These are phyloP conservation scores for Esox masquinongy DNA, from an alignment of 2,797 vertebrate genomes.

Conservation along the genomic window DNA sequence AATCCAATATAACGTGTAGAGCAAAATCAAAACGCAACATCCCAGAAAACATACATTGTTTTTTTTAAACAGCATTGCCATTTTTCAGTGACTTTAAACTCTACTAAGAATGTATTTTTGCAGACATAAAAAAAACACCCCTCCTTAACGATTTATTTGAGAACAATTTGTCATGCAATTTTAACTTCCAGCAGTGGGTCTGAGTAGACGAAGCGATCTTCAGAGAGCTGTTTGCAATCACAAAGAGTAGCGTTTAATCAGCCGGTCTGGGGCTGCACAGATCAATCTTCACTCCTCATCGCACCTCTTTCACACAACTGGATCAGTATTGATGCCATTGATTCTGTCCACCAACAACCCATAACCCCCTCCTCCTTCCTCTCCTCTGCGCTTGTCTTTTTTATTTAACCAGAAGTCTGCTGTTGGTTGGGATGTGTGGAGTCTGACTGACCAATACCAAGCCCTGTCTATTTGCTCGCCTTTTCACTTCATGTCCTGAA, in stretches of 20 bases:
- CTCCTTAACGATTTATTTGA: conserved; percentile 59
- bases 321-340: conserved; percentile 68
- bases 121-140: conserved; percentile 58
- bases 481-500: background rate
- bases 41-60: background rate
- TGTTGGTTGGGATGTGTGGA: background rate
- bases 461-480: background rate
- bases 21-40: background rate
- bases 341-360: conserved; percentile 38
- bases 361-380: conserved; percentile 25
- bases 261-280: conserved; percentile 56
- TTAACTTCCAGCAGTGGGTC: conserved; percentile 57
- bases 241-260: conserved; percentile 73
- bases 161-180: conserved; percentile 68
- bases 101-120: conserved; percentile 33
- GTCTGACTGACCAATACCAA: background rate
- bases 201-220: conserved; percentile 63
- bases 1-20: background rate
- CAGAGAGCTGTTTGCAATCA: conserved; percentile 72
- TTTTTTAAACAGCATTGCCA: conserved; percentile 1
- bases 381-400: background rate
- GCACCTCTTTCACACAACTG: conserved; percentile 58
- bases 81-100: conserved; percentile 46
- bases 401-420: background rate
- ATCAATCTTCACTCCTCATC: conserved; percentile 74